A percentile compares a stretch with the other conserved stretches of the same genome.
Evolutionary conservation across 2,888 invertebrate species (phyloP).

Genomic region (Coremacera marginata): DNA sequence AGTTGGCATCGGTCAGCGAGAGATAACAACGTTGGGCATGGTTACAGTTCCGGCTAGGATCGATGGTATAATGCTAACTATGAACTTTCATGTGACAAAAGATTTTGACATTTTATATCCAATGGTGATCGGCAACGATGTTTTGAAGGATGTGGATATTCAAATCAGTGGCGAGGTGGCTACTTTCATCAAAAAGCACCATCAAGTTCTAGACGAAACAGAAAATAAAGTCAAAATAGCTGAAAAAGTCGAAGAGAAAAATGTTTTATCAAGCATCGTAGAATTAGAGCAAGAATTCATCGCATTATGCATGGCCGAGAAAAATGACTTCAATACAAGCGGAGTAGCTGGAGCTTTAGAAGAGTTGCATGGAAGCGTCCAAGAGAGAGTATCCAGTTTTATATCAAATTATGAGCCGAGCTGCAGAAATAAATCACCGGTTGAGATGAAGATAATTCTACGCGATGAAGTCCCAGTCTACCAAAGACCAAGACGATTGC

Average conservation of each 20-base stretch:
- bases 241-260: too few relatives aligned
- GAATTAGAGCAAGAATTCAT: constrained; percentile 32
- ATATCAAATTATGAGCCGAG: constrained; percentile 17
- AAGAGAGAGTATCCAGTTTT: background rate
- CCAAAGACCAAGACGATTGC: constrained; percentile 32
- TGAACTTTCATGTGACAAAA: constrained; percentile 39
- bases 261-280: background rate
- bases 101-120: constrained; percentile 40
- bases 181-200: constrained; percentile 24
- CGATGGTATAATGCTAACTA: constrained; percentile 31
- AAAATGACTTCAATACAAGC: background rate
- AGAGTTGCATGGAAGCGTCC: background rate
- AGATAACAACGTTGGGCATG: constrained; percentile 35
- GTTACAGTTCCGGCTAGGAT: constrained; percentile 30
- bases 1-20: constrained; percentile 40
- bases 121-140: constrained; percentile 42
- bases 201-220: background rate
- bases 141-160: constrained; percentile 38
- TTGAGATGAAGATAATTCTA: background rate
- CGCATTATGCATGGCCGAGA: constrained; percentile 24
- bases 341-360: background rate
- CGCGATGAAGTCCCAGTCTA: constrained; percentile 9
- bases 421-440: constrained; percentile 22
- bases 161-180: constrained; percentile 36
- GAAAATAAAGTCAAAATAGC: too few relatives aligned